Evolutionary conservation across 2,888 invertebrate species (phyloP).

Genomic region (Mongoloraphidia duomilia): DNA sequence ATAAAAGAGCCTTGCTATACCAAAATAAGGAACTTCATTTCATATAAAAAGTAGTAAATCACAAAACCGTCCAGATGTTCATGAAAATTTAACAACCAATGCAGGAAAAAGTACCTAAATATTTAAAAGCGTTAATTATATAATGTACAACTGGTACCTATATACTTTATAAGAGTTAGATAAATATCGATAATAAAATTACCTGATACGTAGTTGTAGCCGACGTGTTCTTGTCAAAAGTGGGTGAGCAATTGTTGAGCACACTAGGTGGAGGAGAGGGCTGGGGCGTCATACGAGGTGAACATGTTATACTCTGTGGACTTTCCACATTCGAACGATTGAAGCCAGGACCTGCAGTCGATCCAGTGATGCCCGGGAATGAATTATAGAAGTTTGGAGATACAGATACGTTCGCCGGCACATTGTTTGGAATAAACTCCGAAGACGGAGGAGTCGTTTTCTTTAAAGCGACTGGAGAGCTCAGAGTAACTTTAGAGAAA

Average conservation of each 20-base stretch:
- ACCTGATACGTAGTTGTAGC: constrained; percentile 28
- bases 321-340: constrained; percentile 23
- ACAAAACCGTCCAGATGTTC: too few species aligned
- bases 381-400: constrained; percentile 30
- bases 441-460: constrained; percentile 37
- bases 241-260: constrained; percentile 28
- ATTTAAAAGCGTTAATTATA: too few species aligned
- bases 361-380: constrained; percentile 22
- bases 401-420: constrained; percentile 16
- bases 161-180: too few species aligned
- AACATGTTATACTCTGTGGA: constrained; percentile 23
- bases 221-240: constrained; percentile 21
- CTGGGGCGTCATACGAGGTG: constrained; percentile 34
- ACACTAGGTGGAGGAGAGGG: constrained; percentile 30
- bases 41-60: too few species aligned
- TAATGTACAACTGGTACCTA: too few species aligned
- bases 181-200: neutral
- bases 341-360: constrained; percentile 18
- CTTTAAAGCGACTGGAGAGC: constrained; percentile 26
- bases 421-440: constrained; percentile 35
- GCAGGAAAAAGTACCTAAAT: too few species aligned
- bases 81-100: too few species aligned
- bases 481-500: constrained; percentile 23
- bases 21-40: too few species aligned
- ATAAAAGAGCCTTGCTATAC: too few species aligned